These are phyloP conservation scores for Platycheirus rosarum DNA, from an alignment of 2,888 invertebrate species.

Conservation along the genomic window DNA sequence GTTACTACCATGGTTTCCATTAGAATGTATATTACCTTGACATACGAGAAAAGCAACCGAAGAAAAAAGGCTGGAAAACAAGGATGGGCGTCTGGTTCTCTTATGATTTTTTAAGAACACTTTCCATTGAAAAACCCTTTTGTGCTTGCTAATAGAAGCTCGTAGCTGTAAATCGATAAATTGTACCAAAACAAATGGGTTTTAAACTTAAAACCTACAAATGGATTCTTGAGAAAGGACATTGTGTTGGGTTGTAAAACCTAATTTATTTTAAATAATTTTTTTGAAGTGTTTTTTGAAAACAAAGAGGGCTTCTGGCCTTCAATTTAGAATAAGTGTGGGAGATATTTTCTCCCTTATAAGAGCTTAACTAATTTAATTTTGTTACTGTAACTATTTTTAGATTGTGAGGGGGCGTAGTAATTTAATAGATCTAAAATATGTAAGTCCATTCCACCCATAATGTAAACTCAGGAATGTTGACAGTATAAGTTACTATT, in stretches of 20 bases:
- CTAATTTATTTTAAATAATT: not conserved
- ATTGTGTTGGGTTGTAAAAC: not conserved
- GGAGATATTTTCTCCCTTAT: too few species aligned
- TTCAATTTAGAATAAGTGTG: too few species aligned
- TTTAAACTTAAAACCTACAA: constrained; percentile 26
- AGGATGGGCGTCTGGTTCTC: constrained; percentile 3
- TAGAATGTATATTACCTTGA: constrained; percentile 54
- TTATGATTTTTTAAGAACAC: not conserved
- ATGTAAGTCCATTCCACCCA: too few species aligned
- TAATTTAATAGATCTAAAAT: too few species aligned
- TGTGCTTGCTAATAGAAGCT: not conserved
- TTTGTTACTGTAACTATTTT: too few species aligned
- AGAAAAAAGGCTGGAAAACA: constrained; percentile 5
- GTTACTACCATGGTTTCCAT: constrained; percentile 53
- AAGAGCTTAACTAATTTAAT: too few species aligned
- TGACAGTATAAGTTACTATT: too few species aligned
- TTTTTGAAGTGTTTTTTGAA: too few species aligned
- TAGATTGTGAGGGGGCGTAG: too few species aligned
- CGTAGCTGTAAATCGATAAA: constrained; percentile 8
- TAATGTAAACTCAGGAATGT: too few species aligned
- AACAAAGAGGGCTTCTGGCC: too few species aligned
- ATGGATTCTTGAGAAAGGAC: not conserved
- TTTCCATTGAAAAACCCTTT: constrained; percentile 2
- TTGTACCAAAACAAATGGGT: constrained; percentile 17
- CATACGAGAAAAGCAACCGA: constrained; percentile 22